Conservation (phyloP, 2,113 vertebrate genomes). For the Odontophorus gujanensis region DNA sequence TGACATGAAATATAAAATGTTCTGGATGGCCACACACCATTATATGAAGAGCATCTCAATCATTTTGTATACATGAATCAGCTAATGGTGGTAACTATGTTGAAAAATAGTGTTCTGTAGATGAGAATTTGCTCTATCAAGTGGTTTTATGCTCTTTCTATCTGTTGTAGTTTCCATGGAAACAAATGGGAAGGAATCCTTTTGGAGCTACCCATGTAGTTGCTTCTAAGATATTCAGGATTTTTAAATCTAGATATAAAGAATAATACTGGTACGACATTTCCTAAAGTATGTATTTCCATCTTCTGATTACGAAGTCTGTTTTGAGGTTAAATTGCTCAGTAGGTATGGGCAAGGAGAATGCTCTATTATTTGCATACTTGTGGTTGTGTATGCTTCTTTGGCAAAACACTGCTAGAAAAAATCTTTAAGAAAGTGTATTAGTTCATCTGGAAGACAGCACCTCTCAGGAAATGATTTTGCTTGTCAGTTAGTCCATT, state of each 20-base stretch:
- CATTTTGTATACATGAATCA: too few relatives aligned
- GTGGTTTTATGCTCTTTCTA: too few relatives aligned
- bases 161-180: too few relatives aligned
- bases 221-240: neutral
- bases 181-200: too few relatives aligned
- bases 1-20: too few relatives aligned
- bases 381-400: fast-evolving
- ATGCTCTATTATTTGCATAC: neutral
- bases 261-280: fast-evolving
- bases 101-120: too few relatives aligned
- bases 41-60: too few relatives aligned
- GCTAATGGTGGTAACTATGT: too few relatives aligned
- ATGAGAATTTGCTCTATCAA: too few relatives aligned
- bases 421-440: neutral
- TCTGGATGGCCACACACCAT: too few relatives aligned
- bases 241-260: neutral
- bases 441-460: neutral
- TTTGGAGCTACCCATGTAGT: too few relatives aligned
- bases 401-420: neutral
- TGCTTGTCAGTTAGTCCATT: neutral
- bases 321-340: neutral
- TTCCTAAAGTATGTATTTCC: neutral
- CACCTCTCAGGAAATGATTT: neutral
- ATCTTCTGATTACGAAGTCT: neutral
- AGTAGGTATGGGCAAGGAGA: neutral